phyloP scores from a whole-genome alignment of 2,113 vertebrate genomes.

The Phalacrocorax brasilianus region DNA sequence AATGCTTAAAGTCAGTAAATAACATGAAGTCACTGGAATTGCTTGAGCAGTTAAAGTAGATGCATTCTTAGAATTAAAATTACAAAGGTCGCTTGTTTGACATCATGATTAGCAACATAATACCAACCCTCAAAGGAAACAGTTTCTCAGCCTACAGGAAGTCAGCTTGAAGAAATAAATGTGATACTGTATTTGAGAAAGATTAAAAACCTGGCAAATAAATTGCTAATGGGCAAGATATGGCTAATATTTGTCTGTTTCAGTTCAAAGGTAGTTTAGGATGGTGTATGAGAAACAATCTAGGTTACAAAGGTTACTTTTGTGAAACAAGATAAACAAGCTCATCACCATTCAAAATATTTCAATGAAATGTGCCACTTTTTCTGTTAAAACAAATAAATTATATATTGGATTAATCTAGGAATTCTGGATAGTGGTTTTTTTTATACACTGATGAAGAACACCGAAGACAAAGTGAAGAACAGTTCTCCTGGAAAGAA shows the following conservation, averaged over 20 bases:
- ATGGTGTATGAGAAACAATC: not conserved
- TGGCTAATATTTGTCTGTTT: not conserved
- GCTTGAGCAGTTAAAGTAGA: not conserved
- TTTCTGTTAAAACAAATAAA: not conserved
- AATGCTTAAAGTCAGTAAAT: not conserved
- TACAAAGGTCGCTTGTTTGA: slow-evolving; percentile 32
- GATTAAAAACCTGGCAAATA: not conserved
- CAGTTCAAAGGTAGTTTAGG: not conserved
- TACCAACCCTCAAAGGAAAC: not conserved
- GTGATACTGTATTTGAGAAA: not conserved
- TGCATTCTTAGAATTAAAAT: not conserved
- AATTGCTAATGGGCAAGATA: not conserved
- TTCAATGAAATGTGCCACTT: not conserved
- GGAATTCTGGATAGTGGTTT: not conserved
- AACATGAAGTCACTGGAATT: not conserved
- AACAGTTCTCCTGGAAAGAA: not conserved
- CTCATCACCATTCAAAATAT: not conserved
- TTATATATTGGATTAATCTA: not conserved
- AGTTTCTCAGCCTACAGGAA: not conserved
- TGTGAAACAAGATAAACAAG: not conserved
- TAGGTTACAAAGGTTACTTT: not conserved
- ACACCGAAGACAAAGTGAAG: not conserved
- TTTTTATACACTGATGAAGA: not conserved
- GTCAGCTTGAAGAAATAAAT: not conserved
- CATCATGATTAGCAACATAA: slow-evolving; percentile 1